Evolutionary conservation across 2,888 invertebrate genomes (phyloP).

Genomic region (Drosophila kambysellisi): DNA sequence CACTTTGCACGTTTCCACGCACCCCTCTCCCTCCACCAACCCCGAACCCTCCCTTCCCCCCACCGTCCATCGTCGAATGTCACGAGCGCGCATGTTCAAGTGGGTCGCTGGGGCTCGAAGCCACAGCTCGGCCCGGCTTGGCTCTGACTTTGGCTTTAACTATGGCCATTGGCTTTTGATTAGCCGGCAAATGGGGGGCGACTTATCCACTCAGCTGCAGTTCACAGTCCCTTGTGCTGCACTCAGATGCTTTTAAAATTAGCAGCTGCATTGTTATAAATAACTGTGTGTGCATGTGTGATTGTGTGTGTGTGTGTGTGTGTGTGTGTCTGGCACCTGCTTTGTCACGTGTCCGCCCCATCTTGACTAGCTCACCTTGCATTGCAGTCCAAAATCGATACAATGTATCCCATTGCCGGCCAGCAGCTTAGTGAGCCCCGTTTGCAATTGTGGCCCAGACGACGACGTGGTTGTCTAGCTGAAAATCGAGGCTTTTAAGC

Average conservation of each 20-base stretch:
- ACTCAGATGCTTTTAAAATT: conserved; percentile 34
- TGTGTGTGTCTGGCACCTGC: conserved; percentile 27
- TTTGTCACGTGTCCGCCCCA: conserved; percentile 49
- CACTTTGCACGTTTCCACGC: conserved; percentile 69
- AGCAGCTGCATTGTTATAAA: conserved; percentile 50
- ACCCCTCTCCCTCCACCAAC: background rate
- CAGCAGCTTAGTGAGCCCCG: conserved; percentile 57
- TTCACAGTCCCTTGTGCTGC: background rate
- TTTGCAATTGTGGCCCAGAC: conserved; percentile 20
- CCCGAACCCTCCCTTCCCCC: too few species aligned
- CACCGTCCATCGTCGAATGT: conserved; percentile 56
- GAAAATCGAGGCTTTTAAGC: conserved; percentile 73
- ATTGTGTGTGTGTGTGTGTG: background rate
- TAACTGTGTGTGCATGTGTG: conserved; percentile 1
- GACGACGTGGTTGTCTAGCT: conserved; percentile 34
- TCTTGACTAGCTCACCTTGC: conserved; percentile 38
- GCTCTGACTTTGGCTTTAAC: conserved; percentile 6
- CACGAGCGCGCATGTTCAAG: conserved; percentile 80
- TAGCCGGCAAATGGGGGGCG: conserved; percentile 36
- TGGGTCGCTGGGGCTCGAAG: conserved; percentile 59
- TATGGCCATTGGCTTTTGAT: conserved; percentile 43
- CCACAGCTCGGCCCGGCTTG: background rate
- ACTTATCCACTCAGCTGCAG: conserved; percentile 59
- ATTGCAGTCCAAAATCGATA: conserved; percentile 68
- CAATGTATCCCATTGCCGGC: conserved; percentile 11